Base-by-base conservation (phyloP, 1,140 invertebrate species). In the Ladona fulva region DNA sequence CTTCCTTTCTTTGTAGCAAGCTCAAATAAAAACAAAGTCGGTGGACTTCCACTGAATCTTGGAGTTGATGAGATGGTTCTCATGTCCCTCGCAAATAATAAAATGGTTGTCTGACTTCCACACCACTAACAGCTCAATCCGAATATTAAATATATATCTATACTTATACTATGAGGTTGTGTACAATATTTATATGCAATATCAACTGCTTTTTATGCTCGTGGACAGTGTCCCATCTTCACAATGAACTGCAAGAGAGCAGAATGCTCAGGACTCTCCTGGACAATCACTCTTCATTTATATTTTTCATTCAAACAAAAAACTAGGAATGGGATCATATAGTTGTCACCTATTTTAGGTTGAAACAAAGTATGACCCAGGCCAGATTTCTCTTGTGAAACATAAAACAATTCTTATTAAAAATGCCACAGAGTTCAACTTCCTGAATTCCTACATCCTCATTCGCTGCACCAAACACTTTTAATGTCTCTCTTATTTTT, bases 211-310 rank as follows among this genome's bases (percentile, higher is more conserved):
- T 66, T 52, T 66, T 66, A 66, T 66, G 52, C n/a, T 66, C n/a
- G 12, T 66, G 52, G 52, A 66, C 52, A 19, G 52, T 66, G 12
- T 66, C 52, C 52, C 52, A 66, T 66, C n/a, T 76, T 29, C 75
- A 76, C 75, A 76, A 76, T 42, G 75, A 76, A 76, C 75, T 76
- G 75, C 75, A 76, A 76, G 75, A 76, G 52, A 66, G n/a, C 52
- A 66, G 52, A 22, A 66, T 66, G 52, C 52, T 66, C 52, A 66
- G n/a, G 12, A 66, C n/a, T 12, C n/a, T 66, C 52, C 52, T 66
- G 3, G 12, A 66, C 52, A 66, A 66, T 22, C n/a, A 22, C 52
- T 66, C 12, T 66, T 66, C 14, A 19, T 66, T 66, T 19, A 16
- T 22, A 19, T 6, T 66, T 19, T 66, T 66, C n/a, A 16, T 22